Evolutionary conservation across 2,113 vertebrate species (phyloP).

Genomic region (Lasiurus cinereus): DNA sequence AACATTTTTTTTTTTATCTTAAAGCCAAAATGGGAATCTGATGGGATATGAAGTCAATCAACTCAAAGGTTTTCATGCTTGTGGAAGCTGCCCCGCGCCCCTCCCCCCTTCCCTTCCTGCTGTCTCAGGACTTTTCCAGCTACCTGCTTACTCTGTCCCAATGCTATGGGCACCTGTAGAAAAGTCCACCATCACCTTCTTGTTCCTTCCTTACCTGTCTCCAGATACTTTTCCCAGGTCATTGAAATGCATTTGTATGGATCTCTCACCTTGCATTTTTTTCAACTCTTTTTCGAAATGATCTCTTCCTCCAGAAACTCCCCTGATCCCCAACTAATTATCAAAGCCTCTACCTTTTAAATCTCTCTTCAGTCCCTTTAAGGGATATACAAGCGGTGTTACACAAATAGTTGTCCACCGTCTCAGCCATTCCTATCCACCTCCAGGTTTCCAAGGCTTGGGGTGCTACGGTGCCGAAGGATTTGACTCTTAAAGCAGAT

Average conservation of each 20-base stretch:
- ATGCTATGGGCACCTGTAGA: rapidly evolving
- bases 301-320: conserved; percentile 2
- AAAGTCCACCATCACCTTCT: background rate
- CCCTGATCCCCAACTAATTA: background rate
- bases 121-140: background rate
- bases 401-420: background rate
- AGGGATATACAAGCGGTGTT: background rate
- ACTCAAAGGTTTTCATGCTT: background rate
- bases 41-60: background rate
- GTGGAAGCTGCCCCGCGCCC: background rate
- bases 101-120: rapidly evolving
- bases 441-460: background rate
- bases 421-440: too few species aligned
- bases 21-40: background rate
- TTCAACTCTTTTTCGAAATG: background rate
- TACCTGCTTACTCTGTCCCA: background rate
- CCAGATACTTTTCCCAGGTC: background rate
- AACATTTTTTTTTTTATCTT: background rate
- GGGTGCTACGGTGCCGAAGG: background rate
- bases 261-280: background rate
- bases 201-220: background rate
- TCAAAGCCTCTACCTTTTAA: conserved; percentile 13
- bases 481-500: background rate
- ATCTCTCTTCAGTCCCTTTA: background rate
- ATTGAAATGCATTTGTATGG: background rate